phyloP scores from a whole-genome alignment of 2,888 invertebrate species.

The Phortica okadai region DNA sequence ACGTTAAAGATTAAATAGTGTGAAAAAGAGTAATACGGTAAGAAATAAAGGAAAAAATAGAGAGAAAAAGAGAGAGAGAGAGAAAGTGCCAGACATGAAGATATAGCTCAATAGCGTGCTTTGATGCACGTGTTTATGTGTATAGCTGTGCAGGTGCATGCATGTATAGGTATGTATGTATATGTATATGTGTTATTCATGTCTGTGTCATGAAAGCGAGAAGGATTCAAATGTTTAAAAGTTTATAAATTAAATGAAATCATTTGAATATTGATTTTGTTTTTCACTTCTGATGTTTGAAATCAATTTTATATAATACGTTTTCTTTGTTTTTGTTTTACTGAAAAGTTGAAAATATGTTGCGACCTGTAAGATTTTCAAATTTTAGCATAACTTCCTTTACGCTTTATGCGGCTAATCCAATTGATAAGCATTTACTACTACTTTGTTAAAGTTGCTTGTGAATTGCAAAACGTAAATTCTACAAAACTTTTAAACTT shows the following conservation, averaged over 20 bases:
- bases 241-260: too few relatives aligned
- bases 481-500: neutral
- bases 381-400: neutral
- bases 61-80: neutral
- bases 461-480: neutral
- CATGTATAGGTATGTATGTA: slow-evolving; percentile 17
- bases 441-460: neutral
- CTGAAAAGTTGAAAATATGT: neutral
- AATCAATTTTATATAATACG: neutral
- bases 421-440: neutral
- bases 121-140: neutral
- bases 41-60: neutral
- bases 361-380: neutral
- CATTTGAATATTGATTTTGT: too few relatives aligned
- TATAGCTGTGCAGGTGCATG: neutral
- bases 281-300: neutral
- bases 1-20: neutral
- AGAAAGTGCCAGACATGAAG: slow-evolving; percentile 5
- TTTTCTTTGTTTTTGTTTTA: neutral
- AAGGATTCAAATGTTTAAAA: too few relatives aligned
- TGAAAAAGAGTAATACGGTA: neutral
- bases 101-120: neutral
- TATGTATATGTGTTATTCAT: slow-evolving; percentile 34
- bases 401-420: neutral
- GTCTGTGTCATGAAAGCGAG: neutral